phyloP scores from a whole-genome alignment of 2,113 vertebrate species.

The Lontra canadensis region DNA sequence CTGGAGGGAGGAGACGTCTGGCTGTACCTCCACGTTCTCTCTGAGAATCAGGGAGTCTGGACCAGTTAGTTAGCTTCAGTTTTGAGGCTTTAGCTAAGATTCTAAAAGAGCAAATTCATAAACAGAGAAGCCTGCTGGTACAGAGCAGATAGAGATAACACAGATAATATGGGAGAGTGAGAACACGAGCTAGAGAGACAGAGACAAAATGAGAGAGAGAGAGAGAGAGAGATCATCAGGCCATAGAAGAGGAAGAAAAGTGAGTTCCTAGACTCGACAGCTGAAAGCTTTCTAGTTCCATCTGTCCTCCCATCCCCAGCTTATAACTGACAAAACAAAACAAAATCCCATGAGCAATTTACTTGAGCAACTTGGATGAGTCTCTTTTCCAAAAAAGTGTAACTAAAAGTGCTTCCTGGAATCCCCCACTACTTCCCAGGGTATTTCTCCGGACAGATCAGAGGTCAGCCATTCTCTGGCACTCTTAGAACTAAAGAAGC shows the following conservation, averaged over 20 bases:
- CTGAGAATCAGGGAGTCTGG: background rate
- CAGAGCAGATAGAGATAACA: background rate
- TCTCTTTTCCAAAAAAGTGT: background rate
- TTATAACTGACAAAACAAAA: background rate
- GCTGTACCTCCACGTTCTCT: background rate
- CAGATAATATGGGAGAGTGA: fast-evolving
- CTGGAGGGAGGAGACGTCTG: background rate
- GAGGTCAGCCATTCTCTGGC: background rate
- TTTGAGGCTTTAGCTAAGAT: background rate
- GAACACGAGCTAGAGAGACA: background rate
- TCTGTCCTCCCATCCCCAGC: background rate
- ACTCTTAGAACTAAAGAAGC: background rate
- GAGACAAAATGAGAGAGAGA: background rate
- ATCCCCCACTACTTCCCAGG: background rate
- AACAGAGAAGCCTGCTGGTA: background rate
- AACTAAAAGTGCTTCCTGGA: background rate
- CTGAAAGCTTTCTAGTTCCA: background rate
- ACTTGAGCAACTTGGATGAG: background rate
- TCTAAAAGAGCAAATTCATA: background rate
- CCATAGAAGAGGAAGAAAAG: background rate
- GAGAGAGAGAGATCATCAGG: background rate
- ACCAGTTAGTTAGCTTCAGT: background rate
- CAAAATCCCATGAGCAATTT: background rate
- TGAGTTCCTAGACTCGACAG: background rate
- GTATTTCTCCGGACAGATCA: background rate